phyloP scores from a whole-genome alignment of 92 coral and sea anemone genomes.

The Heliopora coerulea region DNA sequence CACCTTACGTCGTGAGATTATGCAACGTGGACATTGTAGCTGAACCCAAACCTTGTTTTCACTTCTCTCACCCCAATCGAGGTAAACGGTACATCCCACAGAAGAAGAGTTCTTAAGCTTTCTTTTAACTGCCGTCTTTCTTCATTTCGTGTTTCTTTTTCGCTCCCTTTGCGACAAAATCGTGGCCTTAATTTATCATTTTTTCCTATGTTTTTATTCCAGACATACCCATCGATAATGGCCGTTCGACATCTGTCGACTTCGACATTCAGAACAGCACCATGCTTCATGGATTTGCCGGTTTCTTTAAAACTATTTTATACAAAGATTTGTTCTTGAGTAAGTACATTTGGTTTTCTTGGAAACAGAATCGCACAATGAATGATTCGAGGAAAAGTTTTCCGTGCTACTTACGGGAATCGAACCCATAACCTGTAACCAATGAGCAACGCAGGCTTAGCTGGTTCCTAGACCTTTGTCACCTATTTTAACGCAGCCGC shows the following conservation, averaged over 20 bases:
- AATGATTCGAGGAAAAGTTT: too few species aligned
- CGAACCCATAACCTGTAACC: too few species aligned
- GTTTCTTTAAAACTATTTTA: conserved; percentile 83
- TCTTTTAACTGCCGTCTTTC: background rate
- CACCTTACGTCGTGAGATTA: conserved; percentile 92
- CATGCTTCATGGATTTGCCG: conserved; percentile 88
- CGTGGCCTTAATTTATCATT: background rate
- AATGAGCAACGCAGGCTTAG: too few species aligned
- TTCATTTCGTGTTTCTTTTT: background rate
- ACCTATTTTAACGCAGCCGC: too few species aligned
- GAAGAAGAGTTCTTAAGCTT: background rate
- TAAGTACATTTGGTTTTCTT: conserved; percentile 38
- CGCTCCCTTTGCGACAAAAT: background rate
- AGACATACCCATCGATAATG: conserved; percentile 76
- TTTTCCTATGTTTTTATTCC: conserved; percentile 9
- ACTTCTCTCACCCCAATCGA: conserved; percentile 81
- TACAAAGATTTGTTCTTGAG: conserved; percentile 77
- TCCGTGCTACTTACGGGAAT: too few species aligned
- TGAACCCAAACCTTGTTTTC: conserved; percentile 78
- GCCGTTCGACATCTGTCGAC: conserved; percentile 72
- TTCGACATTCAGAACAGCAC: conserved; percentile 71
- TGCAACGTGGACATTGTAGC: conserved; percentile 74
- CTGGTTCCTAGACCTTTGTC: too few species aligned
- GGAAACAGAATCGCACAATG: too few species aligned
- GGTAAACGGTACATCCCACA: conserved; percentile 45